These are phyloP conservation scores for Hippocampus zosterae DNA, from an alignment of 2,113 vertebrate genomes.

Conservation along the genomic window DNA sequence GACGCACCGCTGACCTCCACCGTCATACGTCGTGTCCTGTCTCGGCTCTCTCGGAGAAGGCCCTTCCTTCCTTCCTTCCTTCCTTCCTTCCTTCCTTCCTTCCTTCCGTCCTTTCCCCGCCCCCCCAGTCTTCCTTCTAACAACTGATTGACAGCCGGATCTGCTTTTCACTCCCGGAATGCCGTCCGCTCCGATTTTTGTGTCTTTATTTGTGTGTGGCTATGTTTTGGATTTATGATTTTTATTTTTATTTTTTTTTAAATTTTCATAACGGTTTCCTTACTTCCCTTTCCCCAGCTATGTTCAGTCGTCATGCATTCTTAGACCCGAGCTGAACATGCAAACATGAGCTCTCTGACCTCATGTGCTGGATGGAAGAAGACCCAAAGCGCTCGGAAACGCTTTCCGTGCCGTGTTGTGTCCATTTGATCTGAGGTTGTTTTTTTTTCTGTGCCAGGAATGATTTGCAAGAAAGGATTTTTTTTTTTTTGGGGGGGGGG, in stretches of 20 bases:
- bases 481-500: too few species aligned
- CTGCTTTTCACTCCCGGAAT: conserved; percentile 53
- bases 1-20: conserved; percentile 74
- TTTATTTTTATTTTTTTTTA: conserved; percentile 38
- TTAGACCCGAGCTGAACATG: conserved; percentile 68
- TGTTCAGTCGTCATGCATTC: conserved; percentile 67
- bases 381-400: conserved; percentile 47
- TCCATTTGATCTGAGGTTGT: conserved; percentile 2
- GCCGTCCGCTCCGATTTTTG: conserved; percentile 62
- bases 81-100: too few species aligned
- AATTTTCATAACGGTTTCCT: conserved; percentile 62
- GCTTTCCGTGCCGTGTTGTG: conserved; percentile 43
- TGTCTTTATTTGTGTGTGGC: conserved; percentile 56
- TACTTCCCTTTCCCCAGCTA: conserved; percentile 69
- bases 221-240: conserved; percentile 48
- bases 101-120: conserved; percentile 30
- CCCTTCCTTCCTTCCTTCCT: conserved; percentile 30
- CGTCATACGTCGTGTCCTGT: conserved; percentile 64
- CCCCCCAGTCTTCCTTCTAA: conserved; percentile 46
- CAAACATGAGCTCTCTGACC: conserved; percentile 53
- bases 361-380: conserved; percentile 58
- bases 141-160: conserved; percentile 58
- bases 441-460: neutral
- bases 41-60: conserved; percentile 43
- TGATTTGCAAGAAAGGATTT: neutral